Evolutionary conservation across 2,113 vertebrate species (phyloP).

Genomic region (Tragelaphus imberbis): DNA sequence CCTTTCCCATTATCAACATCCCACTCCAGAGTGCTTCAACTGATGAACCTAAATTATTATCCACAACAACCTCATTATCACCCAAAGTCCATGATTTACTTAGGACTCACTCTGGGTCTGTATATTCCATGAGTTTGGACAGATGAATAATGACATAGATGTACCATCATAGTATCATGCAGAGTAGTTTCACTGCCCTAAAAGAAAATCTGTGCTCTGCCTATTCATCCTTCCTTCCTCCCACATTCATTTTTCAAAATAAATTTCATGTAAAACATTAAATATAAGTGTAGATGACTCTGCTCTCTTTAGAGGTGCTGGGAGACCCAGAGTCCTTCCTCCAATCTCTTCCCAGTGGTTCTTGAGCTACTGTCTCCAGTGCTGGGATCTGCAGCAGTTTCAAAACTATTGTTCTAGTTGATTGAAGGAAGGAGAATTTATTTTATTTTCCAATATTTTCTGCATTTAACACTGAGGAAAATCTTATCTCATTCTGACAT

Average conservation of each 20-base stretch:
- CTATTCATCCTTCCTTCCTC: background rate
- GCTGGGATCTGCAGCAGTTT: background rate
- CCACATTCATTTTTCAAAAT: background rate
- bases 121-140: background rate
- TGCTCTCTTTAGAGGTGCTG: background rate
- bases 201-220: background rate
- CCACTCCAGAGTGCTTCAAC: background rate
- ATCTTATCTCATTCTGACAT: background rate
- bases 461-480: background rate
- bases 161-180: background rate
- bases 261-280: background rate
- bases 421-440: background rate
- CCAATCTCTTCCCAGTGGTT: background rate
- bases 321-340: background rate
- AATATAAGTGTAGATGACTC: background rate
- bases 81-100: background rate
- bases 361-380: background rate
- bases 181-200: background rate
- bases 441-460: background rate
- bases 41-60: background rate
- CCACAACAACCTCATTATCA: background rate
- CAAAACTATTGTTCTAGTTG: background rate
- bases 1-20: background rate
- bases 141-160: background rate
- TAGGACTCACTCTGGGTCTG: background rate